These are phyloP conservation scores for Diorhabda carinulata DNA, from an alignment of 1,140 invertebrate species.

Conservation along the genomic window DNA sequence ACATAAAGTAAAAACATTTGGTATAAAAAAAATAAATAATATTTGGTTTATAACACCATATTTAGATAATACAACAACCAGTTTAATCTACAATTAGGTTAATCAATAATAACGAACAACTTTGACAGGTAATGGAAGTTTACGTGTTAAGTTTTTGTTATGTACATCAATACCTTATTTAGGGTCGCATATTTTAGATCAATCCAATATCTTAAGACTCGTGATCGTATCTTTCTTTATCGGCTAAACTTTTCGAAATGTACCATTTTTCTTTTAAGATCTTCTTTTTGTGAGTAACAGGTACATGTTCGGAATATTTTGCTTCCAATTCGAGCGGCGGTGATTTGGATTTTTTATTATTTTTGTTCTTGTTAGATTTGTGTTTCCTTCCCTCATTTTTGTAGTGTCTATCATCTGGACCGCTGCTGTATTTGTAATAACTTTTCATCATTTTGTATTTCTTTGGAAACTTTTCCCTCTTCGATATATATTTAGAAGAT, in stretches of 20 bases:
- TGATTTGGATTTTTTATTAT: constrained; percentile 19
- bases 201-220: not conserved
- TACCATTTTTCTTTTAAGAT: constrained; percentile 40
- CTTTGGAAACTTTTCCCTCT: constrained; percentile 19
- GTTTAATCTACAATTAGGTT: no score
- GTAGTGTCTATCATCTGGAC: constrained; percentile 15
- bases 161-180: no score
- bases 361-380: constrained; percentile 23
- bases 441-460: constrained; percentile 23
- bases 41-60: no score
- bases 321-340: constrained; percentile 30
- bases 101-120: no score
- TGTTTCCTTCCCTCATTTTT: constrained; percentile 17
- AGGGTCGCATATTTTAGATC: no score
- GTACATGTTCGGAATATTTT: constrained; percentile 33
- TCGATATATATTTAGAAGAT: constrained; percentile 17
- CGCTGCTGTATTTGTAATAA: constrained; percentile 14
- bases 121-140: no score
- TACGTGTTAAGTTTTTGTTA: no score
- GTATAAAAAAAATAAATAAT: no score
- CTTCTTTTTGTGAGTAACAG: constrained; percentile 39
- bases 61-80: no score
- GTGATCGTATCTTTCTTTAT: constrained; percentile 7
- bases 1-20: no score
- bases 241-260: constrained; percentile 28